phyloP scores from a whole-genome alignment of 1,140 invertebrate genomes.

The Anastatus disparis region DNA sequence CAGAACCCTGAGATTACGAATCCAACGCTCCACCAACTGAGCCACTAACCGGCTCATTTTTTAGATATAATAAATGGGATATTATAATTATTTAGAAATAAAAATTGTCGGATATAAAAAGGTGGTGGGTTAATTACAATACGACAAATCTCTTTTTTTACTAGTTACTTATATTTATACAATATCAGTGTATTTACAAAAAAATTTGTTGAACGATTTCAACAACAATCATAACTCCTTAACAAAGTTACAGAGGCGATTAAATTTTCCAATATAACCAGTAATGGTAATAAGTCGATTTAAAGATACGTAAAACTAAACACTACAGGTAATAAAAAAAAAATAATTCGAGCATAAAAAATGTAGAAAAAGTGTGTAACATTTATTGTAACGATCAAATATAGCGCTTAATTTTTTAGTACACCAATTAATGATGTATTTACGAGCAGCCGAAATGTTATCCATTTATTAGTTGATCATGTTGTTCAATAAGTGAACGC shows the following conservation, averaged over 20 bases:
- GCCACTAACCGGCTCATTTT: no score
- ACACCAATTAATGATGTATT: constrained; percentile 21
- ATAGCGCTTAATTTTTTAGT: neutral
- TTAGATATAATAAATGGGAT: no score
- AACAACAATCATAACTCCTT: neutral
- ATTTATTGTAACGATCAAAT: constrained; percentile 15
- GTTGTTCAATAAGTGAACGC: neutral
- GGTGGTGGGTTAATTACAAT: neutral
- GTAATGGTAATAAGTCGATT: no score
- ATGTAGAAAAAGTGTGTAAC: constrained; percentile 36
- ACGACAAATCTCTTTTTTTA: neutral
- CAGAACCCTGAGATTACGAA: no score
- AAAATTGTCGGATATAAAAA: no score
- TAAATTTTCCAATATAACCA: no score
- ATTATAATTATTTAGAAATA: no score
- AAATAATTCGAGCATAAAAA: constrained; percentile 20
- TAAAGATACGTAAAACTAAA: no score
- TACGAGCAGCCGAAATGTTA: neutral
- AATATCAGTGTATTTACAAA: constrained; percentile 15
- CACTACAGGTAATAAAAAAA: neutral
- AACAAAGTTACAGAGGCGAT: no score
- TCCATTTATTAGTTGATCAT: neutral
- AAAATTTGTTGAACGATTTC: neutral
- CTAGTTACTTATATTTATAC: constrained; percentile 11
- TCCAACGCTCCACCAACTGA: no score